A percentile compares a stretch with the other conserved stretches of the same genome.
These are phyloP conservation scores for Ricordea florida DNA, from an alignment of 92 coral and sea anemone species.

Conservation along the genomic window DNA sequence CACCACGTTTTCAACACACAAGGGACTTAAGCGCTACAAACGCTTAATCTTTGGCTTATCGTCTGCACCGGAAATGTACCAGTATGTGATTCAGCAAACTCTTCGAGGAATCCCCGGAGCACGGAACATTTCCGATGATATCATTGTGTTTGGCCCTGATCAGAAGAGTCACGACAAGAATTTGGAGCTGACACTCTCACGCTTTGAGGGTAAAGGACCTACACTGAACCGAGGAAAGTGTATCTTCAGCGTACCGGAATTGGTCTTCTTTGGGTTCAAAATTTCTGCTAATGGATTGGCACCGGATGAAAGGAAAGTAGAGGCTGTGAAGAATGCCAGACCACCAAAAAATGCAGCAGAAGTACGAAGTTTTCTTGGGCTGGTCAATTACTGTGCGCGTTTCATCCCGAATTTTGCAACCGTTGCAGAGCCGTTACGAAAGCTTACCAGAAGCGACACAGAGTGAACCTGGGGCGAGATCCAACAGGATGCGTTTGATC, in stretches of 20 bases:
- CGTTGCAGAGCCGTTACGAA: constrained; percentile 9
- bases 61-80: too few relatives aligned
- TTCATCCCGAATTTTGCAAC: constrained; percentile 29
- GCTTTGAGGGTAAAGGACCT: constrained; percentile 9
- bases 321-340: constrained; percentile 8
- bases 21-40: too few relatives aligned
- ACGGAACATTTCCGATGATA: constrained; percentile 29
- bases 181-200: background rate
- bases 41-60: too few relatives aligned
- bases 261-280: constrained; percentile 18
- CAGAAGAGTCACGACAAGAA: background rate
- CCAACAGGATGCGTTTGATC: background rate
- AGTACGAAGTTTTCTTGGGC: constrained; percentile 46
- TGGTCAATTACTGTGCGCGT: constrained; percentile 28
- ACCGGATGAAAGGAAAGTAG: constrained; percentile 19
- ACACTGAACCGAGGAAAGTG: constrained; percentile 31
- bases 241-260: background rate
- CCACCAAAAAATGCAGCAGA: constrained; percentile 17
- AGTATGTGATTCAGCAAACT: background rate
- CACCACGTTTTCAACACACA: too few relatives aligned
- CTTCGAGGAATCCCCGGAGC: constrained; percentile 18
- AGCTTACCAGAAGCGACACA: background rate
- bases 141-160: background rate
- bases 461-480: background rate
- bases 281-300: constrained; percentile 10